Evolutionary conservation across 2,888 invertebrate genomes (phyloP), one percentile per base, ranked within the genome.

Genomic region (Cephonodes hylas): DNA sequence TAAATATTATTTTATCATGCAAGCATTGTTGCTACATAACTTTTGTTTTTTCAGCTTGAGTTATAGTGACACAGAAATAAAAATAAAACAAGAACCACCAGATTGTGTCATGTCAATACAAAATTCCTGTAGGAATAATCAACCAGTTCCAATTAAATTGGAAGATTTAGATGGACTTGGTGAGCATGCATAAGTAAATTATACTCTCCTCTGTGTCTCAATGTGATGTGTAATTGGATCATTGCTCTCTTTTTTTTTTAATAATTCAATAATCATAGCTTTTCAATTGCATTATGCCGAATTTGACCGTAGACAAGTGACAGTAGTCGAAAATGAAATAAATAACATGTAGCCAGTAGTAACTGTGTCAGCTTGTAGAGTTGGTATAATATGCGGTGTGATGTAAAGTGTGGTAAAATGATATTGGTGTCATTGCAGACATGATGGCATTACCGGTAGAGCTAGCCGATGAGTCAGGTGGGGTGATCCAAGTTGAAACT

Each of bases 371-470:
- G 53, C 3, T 53, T 27, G 53, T 27, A 53, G 27, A 18, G 31
- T 4, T 10, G 18, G 53, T 18, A 18, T 8, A 18, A 20, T n/a
- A n/a, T 44, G 10, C 1, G 1, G 20, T 44, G 53, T 53, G 31
- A 57, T 8, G 22, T 22, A 38, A 38, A 38, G n/a, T 38, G 22
- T 58, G 23, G 22, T 22, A 38, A 22, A 18, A 58, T 58, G 15
- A 42, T 58, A 8, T 42, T 42, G 44, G 4, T 38, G 56, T 59
- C 48, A 64, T 62, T 60, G 15, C 78, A 92, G 96, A 96, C 71
- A 96, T 96, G 94, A 96, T 96, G 95, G 95, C 95, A 64, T 84
- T 96, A 59, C 96, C 96, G 0, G 95, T 96, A 61, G 96, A 96
- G 80, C 83, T 96, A 66, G 96, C 95, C 20, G 96, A 96, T 72